Percentiles rank a stretch among this genome's conserved stretches.
Evolutionary conservation across 2,113 vertebrate species (phyloP).

Genomic region (Silurus meridionalis): DNA sequence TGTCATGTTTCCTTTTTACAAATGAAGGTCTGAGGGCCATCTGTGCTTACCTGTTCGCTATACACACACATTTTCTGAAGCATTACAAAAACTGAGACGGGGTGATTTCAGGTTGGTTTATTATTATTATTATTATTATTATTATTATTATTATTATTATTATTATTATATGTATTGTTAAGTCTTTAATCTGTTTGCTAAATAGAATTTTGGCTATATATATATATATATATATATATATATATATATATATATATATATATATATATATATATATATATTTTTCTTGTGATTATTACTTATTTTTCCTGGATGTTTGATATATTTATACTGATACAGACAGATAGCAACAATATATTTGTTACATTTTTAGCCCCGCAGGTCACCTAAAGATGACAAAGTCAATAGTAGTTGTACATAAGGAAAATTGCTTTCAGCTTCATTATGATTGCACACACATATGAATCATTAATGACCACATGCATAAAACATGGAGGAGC

Average conservation of each 20-base stretch:
- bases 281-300: no score
- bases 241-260: no score
- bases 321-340: not conserved
- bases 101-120: slow-evolving; percentile 97
- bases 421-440: not conserved
- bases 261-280: no score
- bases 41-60: slow-evolving; percentile 93
- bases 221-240: no score
- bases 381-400: not conserved
- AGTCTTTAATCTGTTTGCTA: not conserved
- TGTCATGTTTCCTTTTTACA: slow-evolving; percentile 24
- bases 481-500: not conserved
- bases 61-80: slow-evolving; percentile 89
- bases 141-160: not conserved
- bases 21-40: slow-evolving; percentile 87
- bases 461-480: not conserved
- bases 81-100: slow-evolving; percentile 84
- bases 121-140: no score
- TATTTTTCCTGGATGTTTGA: not conserved
- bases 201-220: not conserved
- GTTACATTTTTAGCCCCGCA: not conserved
- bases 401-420: no score
- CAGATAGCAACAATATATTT: not conserved
- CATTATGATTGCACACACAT: not conserved
- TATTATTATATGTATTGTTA: not conserved